phyloP scores from a whole-genome alignment of 2,113 vertebrate species.

The Callionymus lyra region DNA sequence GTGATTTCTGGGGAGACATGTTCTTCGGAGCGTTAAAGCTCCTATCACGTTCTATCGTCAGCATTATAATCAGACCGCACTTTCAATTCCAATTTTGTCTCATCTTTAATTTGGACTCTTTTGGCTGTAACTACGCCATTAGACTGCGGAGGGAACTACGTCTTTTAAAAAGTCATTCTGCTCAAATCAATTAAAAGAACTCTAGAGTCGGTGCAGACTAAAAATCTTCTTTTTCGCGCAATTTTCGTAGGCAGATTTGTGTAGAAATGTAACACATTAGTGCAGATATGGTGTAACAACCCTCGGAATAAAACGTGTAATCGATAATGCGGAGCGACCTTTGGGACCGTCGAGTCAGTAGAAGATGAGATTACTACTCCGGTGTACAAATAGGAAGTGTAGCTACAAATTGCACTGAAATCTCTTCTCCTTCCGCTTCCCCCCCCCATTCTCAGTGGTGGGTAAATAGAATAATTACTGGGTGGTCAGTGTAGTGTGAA shows the following conservation, averaged over 20 bases:
- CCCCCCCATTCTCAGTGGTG: constrained; percentile 9
- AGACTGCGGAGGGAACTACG: constrained; percentile 4
- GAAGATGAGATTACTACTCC: too few species aligned
- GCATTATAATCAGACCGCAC: constrained; percentile 20
- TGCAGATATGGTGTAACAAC: too few species aligned
- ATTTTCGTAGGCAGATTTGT: too few species aligned
- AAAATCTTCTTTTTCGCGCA: too few species aligned
- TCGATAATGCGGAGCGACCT: too few species aligned
- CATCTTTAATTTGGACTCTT: constrained; percentile 7
- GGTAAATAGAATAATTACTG: constrained; percentile 61
- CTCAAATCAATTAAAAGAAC: neutral
- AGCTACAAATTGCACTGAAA: constrained; percentile 7
- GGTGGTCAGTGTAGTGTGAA: constrained; percentile 60
- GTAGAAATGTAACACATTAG: too few species aligned
- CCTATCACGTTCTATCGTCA: constrained; percentile 19
- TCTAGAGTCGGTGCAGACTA: too few species aligned
- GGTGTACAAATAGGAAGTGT: neutral
- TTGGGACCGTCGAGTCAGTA: too few species aligned
- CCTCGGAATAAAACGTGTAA: too few species aligned
- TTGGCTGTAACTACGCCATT: constrained; percentile 7
- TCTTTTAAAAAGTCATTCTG: constrained; percentile 1
- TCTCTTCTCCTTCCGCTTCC: neutral
- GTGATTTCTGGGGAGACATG: constrained; percentile 14
- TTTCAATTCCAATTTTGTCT: constrained; percentile 27
- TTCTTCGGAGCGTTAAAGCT: constrained; percentile 7